A percentile compares a stretch with the other conserved stretches of the same genome.
phyloP scores from a whole-genome alignment of 2,113 vertebrate species.

The Pluvialis apricaria region DNA sequence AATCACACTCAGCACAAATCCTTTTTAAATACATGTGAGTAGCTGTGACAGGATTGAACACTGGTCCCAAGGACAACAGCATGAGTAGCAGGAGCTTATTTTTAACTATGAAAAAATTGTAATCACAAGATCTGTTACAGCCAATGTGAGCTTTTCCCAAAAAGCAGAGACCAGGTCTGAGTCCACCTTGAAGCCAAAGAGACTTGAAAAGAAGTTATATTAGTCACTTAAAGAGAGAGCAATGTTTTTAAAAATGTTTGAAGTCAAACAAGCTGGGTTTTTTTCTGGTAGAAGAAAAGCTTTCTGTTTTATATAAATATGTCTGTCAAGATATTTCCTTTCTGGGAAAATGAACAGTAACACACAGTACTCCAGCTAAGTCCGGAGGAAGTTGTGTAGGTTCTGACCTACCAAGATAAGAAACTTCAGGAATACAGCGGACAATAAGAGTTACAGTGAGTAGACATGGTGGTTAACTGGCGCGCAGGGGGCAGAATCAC shows the following conservation, averaged over 20 bases:
- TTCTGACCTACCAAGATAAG: constrained; percentile 25
- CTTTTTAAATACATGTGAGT: not conserved
- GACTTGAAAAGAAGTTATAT: not conserved
- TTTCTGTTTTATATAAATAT: not conserved
- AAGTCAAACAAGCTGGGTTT: not conserved
- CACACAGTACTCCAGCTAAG: not conserved
- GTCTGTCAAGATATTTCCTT: not conserved
- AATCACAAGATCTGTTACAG: not conserved
- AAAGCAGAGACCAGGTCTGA: not conserved
- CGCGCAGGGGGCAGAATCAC: not conserved
- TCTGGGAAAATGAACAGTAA: not conserved
- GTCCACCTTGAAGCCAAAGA: not conserved
- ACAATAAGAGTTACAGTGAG: not conserved
- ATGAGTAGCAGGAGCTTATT: not conserved
- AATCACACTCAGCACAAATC: not conserved
- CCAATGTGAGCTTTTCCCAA: not conserved
- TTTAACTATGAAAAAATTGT: not conserved
- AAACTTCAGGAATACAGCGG: not conserved
- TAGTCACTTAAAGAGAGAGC: not conserved
- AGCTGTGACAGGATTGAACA: not conserved
- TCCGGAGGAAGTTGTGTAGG: not conserved
- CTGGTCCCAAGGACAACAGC: not conserved
- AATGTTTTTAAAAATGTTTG: not conserved
- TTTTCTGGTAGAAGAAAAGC: not conserved
- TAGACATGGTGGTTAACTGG: not conserved